Evolutionary conservation across 2,888 invertebrate genomes (phyloP), one percentile per base, ranked within the genome.

Genomic region (Orthosia incerta): DNA sequence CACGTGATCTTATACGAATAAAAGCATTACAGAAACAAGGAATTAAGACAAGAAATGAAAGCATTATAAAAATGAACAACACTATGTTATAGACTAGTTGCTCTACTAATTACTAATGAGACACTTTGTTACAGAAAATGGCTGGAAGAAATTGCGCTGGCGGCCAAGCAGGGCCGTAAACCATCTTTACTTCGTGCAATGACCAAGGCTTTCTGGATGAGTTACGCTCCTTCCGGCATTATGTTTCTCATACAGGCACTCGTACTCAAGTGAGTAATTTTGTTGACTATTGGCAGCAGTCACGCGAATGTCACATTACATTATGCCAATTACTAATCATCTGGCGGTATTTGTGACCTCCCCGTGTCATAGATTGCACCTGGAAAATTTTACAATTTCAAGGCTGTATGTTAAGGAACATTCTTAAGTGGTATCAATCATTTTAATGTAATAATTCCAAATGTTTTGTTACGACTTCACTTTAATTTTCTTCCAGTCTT

Each of bases 121-220:
- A 80, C 71, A 85, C 77, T 76, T 86, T 82, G 84, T 95, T 95
- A 87, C 94, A 98, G 98, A 88, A 97, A 97, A 95, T 98, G 98
- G 98, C 93, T 96, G 76, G 97, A 97, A 90, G 97, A 98, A 92
- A 92, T 97, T 80, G 96, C 97, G 78, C 92, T 95, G 76, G 97
- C 97, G 3, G 96, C 95, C 89, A 96, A 94, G 72, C 95, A 96
- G 82, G 96, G 96, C 16, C 95, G 96, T 84, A 97, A 97, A 85
- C 97, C 98, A 7, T 97, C 97, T 39, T 95, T 98, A 16, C 95
- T 97, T 46, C 97, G 97, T 78, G 97, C 97, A 16, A 96, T 98
- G 89, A 95, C 97, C 75, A 96, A 97, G 79, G 97, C 98, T 46
- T 98, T 98, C 92, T 97, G 97, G 97, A 96, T 97, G 87, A 97